Evolutionary conservation across 2,888 invertebrate genomes (phyloP).

Genomic region (Drosophila tripunctata): DNA sequence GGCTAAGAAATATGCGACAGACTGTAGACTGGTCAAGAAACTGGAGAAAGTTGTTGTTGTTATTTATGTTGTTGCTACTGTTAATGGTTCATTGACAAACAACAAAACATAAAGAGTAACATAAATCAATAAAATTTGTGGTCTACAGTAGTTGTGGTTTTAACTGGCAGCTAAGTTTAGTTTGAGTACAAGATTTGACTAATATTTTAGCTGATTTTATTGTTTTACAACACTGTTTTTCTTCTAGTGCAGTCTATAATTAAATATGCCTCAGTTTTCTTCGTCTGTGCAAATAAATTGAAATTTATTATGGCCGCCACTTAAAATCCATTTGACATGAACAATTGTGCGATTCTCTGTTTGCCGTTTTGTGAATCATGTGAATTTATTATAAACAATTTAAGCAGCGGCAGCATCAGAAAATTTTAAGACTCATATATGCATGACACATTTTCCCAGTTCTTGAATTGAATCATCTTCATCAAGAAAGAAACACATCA

Average conservation of each 20-base stretch:
- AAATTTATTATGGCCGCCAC: slow-evolving; percentile 71
- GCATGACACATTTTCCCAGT: slow-evolving; percentile 64
- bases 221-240: neutral
- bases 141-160: slow-evolving; percentile 13
- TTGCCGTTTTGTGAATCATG: slow-evolving; percentile 55
- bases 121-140: slow-evolving; percentile 60
- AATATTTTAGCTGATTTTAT: neutral
- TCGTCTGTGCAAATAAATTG: slow-evolving; percentile 50
- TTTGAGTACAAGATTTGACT: neutral
- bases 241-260: slow-evolving; percentile 3
- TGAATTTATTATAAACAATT: slow-evolving; percentile 72
- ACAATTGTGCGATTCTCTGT: slow-evolving; percentile 53
- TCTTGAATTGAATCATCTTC: slow-evolving; percentile 64
- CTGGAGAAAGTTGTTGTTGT: slow-evolving; percentile 63
- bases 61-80: slow-evolving; percentile 31
- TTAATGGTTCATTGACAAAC: slow-evolving; percentile 52
- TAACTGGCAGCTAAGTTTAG: neutral
- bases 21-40: slow-evolving; percentile 26
- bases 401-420: slow-evolving; percentile 14
- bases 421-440: slow-evolving; percentile 45
- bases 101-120: slow-evolving; percentile 7
- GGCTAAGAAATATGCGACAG: slow-evolving; percentile 42
- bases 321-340: slow-evolving; percentile 65
- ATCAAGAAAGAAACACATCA: slow-evolving; percentile 7
- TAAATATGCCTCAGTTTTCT: neutral